phyloP scores from a whole-genome alignment of 2,797 vertebrate genomes.

The Sebastes steindachneri region DNA sequence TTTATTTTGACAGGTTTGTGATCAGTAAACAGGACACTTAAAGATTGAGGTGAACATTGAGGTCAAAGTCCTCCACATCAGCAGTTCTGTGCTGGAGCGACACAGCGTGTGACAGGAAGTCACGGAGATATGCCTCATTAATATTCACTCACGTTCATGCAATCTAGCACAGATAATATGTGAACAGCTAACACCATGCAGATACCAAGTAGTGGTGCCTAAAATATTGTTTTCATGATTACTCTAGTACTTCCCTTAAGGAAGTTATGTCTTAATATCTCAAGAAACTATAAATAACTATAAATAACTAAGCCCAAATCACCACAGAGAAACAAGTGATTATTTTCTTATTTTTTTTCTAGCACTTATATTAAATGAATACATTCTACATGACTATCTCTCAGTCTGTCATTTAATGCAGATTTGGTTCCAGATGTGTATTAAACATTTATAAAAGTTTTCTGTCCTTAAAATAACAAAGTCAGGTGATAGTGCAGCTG shows the following conservation, averaged over 20 bases:
- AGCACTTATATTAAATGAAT: not conserved
- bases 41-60: conserved; percentile 14
- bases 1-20: conserved; percentile 45
- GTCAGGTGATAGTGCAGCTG: not conserved
- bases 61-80: conserved; percentile 79
- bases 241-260: not conserved
- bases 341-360: not conserved
- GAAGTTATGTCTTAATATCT: not conserved
- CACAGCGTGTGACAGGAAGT: conserved; percentile 69
- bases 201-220: not conserved
- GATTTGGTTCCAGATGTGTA: not conserved
- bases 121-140: conserved; percentile 67
- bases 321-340: not conserved
- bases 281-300: not conserved
- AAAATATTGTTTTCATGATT: conserved; percentile 1
- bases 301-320: not conserved
- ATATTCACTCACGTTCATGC: conserved; percentile 47
- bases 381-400: not conserved
- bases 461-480: not conserved
- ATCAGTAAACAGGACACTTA: conserved; percentile 55
- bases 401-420: not conserved
- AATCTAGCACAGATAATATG: conserved; percentile 35
- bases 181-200: conserved; percentile 1
- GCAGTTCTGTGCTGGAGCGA: conserved; percentile 54
- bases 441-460: not conserved